A percentile compares a stretch with the other conserved stretches of the same genome.
phyloP scores from a whole-genome alignment of 2,113 vertebrate genomes.

The Sylvietta virens region DNA sequence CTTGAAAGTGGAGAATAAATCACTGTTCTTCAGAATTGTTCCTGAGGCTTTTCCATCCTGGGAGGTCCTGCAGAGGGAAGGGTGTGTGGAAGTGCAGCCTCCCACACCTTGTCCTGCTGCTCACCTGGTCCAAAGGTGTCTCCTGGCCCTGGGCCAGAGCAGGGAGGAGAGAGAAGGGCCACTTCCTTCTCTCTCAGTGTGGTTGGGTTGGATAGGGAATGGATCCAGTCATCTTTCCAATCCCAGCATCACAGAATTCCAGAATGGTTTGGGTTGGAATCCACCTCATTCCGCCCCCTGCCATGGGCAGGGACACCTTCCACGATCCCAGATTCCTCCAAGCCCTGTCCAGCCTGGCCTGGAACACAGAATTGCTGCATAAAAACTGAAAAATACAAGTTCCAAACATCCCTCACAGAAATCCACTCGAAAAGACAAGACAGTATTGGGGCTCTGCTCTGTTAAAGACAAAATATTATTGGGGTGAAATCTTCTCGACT shows the following conservation, averaged over 20 bases:
- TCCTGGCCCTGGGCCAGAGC: background rate
- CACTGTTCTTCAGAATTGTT: background rate
- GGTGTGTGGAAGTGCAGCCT: background rate
- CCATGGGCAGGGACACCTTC: background rate
- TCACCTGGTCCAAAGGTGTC: background rate
- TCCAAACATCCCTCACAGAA: background rate
- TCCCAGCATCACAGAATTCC: background rate
- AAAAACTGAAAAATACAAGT: background rate
- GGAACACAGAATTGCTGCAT: background rate
- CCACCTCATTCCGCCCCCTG: background rate
- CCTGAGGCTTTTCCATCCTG: background rate
- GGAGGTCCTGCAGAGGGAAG: background rate
- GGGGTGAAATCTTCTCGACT: background rate
- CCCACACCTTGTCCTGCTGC: background rate
- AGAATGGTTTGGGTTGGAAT: background rate
- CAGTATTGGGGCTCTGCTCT: background rate
- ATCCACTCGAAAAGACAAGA: background rate
- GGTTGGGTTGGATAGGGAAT: background rate
- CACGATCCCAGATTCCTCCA: background rate
- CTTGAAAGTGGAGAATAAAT: slow-evolving; percentile 50
- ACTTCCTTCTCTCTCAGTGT: background rate
- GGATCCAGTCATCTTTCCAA: background rate
- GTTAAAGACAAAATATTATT: background rate
- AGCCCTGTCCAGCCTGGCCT: accelerated
- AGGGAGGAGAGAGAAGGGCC: background rate